phyloP scores from a whole-genome alignment of 2,113 vertebrate genomes.

The Indicator maculatus region DNA sequence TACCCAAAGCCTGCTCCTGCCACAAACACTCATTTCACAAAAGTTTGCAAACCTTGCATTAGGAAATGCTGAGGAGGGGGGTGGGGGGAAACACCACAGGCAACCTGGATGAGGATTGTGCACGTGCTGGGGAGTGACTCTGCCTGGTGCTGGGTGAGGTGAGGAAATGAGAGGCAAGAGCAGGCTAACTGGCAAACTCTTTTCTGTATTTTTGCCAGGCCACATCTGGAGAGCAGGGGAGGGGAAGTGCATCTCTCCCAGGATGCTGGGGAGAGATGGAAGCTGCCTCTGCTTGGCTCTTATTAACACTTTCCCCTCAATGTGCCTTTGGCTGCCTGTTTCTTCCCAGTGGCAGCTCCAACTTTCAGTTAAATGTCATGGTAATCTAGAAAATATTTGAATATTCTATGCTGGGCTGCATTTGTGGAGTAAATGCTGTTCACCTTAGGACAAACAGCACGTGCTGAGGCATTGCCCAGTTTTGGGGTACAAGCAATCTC shows the following conservation, averaged over 20 bases:
- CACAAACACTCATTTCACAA: slow-evolving; percentile 19
- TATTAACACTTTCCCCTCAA: neutral
- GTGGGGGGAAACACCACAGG: neutral
- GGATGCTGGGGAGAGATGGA: neutral
- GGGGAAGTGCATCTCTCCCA: neutral
- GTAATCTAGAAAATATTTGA: neutral
- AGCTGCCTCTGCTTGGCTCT: neutral
- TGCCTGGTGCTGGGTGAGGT: neutral
- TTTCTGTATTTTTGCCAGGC: neutral
- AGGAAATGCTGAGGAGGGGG: neutral
- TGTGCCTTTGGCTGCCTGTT: neutral
- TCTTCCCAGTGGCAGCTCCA: neutral
- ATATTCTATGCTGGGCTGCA: neutral
- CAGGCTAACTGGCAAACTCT: neutral
- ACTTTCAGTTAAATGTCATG: neutral
- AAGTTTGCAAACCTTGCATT: neutral
- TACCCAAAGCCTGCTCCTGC: neutral
- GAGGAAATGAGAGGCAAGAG: neutral
- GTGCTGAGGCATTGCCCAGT: neutral
- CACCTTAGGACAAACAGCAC: neutral
- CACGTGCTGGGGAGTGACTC: neutral
- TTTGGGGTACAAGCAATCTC: neutral
- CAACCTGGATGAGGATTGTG: neutral
- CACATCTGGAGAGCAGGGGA: neutral
- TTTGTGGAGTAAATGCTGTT: neutral